These are phyloP conservation scores for Heliothis peltigera DNA, from an alignment of 2,888 invertebrate genomes.

Conservation along the genomic window DNA sequence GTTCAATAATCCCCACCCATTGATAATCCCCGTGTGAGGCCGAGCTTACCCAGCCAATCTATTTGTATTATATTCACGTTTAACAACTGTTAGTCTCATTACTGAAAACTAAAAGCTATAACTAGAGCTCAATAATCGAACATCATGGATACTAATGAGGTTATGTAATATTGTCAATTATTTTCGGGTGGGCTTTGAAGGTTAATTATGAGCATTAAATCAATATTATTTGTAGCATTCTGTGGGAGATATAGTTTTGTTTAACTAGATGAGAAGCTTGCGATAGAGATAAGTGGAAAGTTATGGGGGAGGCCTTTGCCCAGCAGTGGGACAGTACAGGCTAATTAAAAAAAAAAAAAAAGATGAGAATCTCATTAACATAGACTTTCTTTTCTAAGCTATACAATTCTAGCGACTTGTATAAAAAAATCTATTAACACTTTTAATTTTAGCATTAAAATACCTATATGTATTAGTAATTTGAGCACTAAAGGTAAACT, in stretches of 20 bases:
- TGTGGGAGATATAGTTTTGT: background rate
- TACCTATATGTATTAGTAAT: too few species aligned
- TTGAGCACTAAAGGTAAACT: too few species aligned
- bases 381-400: too few species aligned
- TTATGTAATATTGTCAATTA: conserved; percentile 8
- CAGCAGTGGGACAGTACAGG: too few species aligned
- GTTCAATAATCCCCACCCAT: conserved; percentile 26
- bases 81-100: conserved; percentile 27
- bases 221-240: background rate
- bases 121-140: conserved; percentile 20
- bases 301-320: too few species aligned
- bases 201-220: background rate
- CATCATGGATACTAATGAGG: conserved; percentile 28
- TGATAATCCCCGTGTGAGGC: conserved; percentile 12
- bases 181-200: conserved; percentile 2
- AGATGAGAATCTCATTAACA: too few species aligned
- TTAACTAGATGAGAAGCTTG: too few species aligned
- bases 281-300: too few species aligned
- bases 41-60: conserved; percentile 32
- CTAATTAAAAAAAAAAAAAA: too few species aligned
- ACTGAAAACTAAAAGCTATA: conserved; percentile 7
- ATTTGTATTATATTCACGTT: conserved; percentile 40
- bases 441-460: too few species aligned
- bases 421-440: too few species aligned
- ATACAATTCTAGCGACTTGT: too few species aligned